These are phyloP conservation scores for Mechanitis mazaeus DNA, from an alignment of 2,888 invertebrate genomes.

Conservation along the genomic window DNA sequence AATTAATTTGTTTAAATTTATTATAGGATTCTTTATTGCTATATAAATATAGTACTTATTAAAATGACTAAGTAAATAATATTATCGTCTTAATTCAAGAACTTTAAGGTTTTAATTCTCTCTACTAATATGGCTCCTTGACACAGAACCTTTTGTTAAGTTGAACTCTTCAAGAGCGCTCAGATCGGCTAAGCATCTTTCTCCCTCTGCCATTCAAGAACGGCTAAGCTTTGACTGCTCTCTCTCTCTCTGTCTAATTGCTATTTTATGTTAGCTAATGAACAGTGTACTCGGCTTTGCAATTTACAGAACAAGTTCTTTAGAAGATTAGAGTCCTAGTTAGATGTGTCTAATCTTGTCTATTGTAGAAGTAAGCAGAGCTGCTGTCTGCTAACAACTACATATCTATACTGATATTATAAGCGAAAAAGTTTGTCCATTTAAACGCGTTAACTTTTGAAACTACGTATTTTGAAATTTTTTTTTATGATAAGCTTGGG, in stretches of 20 bases:
- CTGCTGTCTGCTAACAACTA: neutral
- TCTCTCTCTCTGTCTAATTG: conserved; percentile 44
- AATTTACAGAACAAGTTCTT: conserved; percentile 38
- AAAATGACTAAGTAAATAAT: neutral
- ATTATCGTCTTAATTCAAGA: conserved; percentile 66
- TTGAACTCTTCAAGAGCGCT: conserved; percentile 52
- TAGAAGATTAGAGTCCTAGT: conserved; percentile 37
- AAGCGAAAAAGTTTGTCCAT: no score
- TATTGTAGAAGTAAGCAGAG: conserved; percentile 16
- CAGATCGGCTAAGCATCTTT: conserved; percentile 45
- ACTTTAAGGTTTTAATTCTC: conserved; percentile 80
- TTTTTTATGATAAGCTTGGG: no score
- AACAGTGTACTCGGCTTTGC: conserved; percentile 39
- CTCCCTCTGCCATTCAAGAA: conserved; percentile 17
- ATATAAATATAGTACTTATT: neutral
- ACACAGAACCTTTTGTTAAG: conserved; percentile 46
- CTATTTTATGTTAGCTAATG: conserved; percentile 59
- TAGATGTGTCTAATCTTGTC: conserved; percentile 22
- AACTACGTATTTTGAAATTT: no score
- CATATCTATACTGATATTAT: no score
- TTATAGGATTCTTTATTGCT: no score
- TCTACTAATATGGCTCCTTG: conserved; percentile 63
- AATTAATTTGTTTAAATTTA: no score
- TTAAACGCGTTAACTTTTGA: no score
- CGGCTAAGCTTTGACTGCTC: conserved; percentile 23